Percentiles rank a stretch among this genome's conserved stretches.
Evolutionary conservation across 2,113 vertebrate genomes (phyloP).

Genomic region (Echinops telfairi): DNA sequence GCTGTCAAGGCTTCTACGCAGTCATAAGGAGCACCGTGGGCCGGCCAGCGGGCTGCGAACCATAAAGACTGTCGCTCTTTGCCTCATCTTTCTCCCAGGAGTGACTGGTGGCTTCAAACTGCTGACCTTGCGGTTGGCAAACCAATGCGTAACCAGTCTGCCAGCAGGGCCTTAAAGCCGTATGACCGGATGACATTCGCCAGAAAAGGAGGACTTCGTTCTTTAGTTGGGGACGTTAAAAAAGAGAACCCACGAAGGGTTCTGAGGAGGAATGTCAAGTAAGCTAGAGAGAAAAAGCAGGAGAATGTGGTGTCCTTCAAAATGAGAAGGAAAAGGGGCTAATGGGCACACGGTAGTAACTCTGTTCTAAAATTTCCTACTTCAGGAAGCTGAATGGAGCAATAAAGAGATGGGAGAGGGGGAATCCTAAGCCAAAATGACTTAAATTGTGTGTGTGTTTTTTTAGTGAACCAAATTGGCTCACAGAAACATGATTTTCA

Average conservation of each 20-base stretch:
- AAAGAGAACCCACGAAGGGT: background rate
- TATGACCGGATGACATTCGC: too few relatives aligned
- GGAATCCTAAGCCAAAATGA: background rate
- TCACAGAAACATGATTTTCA: background rate
- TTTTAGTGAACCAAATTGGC: background rate
- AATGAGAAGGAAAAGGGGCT: background rate
- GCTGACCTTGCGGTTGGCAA: too few relatives aligned
- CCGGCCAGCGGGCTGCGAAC: background rate
- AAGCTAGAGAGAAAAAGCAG: background rate
- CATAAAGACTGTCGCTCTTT: background rate
- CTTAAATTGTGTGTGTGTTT: background rate
- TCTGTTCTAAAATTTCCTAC: background rate
- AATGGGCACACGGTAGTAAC: background rate
- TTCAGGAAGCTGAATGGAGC: background rate
- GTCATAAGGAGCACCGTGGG: background rate
- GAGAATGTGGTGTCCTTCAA: background rate
- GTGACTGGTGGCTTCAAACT: too few relatives aligned
- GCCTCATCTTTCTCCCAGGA: too few relatives aligned
- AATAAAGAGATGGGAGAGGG: too few relatives aligned
- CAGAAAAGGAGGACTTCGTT: too few relatives aligned
- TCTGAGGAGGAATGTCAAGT: background rate
- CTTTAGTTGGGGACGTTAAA: background rate
- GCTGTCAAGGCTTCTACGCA: background rate
- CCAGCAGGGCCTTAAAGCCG: too few relatives aligned
- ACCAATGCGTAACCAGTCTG: too few relatives aligned